These are phyloP conservation scores for Cyprinodon brontotheroides DNA, from an alignment of 2,113 vertebrate species.

Conservation along the genomic window DNA sequence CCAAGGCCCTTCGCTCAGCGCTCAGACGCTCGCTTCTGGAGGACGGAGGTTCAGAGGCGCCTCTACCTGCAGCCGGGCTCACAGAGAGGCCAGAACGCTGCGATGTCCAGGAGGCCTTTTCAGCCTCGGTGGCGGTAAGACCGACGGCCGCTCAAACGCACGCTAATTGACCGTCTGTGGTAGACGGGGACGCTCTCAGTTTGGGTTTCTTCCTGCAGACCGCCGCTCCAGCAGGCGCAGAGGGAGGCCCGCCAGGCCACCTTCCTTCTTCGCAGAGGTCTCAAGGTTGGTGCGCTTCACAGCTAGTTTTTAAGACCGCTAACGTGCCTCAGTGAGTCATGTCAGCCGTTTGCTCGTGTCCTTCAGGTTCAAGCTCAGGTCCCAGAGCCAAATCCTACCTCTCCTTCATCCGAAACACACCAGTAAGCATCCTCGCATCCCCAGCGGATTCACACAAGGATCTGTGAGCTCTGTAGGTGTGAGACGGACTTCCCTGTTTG, in stretches of 20 bases:
- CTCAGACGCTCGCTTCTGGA: constrained; percentile 78
- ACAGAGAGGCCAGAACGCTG: constrained; percentile 76
- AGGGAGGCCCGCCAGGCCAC: constrained; percentile 92
- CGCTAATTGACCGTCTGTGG: too few relatives aligned
- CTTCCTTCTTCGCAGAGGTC: constrained; percentile 91
- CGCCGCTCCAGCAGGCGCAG: constrained; percentile 74
- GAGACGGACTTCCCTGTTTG: constrained; percentile 10
- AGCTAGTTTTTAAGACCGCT: neutral
- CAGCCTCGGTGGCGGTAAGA: constrained; percentile 85
- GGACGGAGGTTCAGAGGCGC: constrained; percentile 81
- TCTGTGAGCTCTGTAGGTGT: neutral
- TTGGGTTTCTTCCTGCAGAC: constrained; percentile 41
- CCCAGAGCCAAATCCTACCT: constrained; percentile 40
- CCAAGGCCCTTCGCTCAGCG: constrained; percentile 82
- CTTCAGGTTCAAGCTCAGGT: constrained; percentile 69
- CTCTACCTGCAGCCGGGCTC: constrained; percentile 81
- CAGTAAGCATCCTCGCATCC: constrained; percentile 54
- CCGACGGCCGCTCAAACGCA: neutral
- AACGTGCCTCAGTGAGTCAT: neutral
- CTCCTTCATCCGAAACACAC: constrained; percentile 49
- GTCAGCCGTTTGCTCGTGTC: neutral
- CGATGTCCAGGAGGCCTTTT: constrained; percentile 78
- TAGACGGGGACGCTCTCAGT: neutral
- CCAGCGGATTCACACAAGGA: neutral
- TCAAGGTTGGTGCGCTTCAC: constrained; percentile 82